Evolutionary conservation across 2,797 vertebrate species (phyloP), one percentile per base, ranked within the genome.

Genomic region (Sylvia borin): DNA sequence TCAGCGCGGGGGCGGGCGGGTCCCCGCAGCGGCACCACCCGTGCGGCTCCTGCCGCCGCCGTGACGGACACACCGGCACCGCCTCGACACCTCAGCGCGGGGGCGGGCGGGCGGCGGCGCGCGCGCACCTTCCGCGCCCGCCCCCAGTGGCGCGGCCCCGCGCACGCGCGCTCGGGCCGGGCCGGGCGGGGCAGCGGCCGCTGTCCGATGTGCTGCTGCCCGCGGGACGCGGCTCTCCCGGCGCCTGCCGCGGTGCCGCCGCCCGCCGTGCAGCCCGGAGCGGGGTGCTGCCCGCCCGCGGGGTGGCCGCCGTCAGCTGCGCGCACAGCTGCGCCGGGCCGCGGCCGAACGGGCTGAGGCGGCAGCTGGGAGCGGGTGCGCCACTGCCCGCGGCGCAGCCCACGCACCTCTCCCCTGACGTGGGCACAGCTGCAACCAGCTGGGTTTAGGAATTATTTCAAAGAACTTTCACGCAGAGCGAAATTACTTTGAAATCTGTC

Each of bases 341-440:
- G 18, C 36, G 16, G 38, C 53, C 18, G 45, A 5, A 10, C 14
- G 26, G 14, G 42, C 26, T 14, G 36, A 11, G 29, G 43, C 36
- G 22, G 43, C 45, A 12, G 29, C 43, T 27, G 16, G 9, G 43
- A 25, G 68, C 34, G 9, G 26, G 67, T 2, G 5, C 5, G 9
- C 1, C 1, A 5, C 5, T 22, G 42, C 20, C 48, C 6, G 34
- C 1, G 11, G 20, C 7, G 27, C 2, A 11, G 11, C 25, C 1
- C 32, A 0, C 29, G 7, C 43, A 15, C 16, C 19, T 10, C 21
- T 3, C 19, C 13, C 22, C 3, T 16, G 16, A 8, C 3, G 9
- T 0, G 16, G 2, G 36, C n/a, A 4, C 45, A 4, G 16, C 2
- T 36, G 62, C 45, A 13, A 26, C 2, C 3, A n/a, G 42, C 32